Conservation (phyloP, 2,888 invertebrate genomes). For the Dexiosoma caninum region DNA sequence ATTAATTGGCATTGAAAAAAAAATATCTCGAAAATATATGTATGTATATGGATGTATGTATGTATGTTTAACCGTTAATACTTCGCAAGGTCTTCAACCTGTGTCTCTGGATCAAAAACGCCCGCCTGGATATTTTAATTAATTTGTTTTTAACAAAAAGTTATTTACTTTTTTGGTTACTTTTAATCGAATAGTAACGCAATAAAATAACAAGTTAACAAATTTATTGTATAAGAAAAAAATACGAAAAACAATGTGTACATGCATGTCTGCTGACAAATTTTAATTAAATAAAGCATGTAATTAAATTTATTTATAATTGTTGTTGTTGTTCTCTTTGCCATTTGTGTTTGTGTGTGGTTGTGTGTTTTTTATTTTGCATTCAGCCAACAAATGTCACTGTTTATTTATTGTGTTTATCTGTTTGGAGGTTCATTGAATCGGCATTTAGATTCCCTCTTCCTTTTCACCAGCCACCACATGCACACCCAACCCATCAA, state of each 20-base stretch:
- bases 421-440: constrained; percentile 53
- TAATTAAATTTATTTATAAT: constrained; percentile 28
- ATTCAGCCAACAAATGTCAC: constrained; percentile 43
- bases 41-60: too few species aligned
- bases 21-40: too few species aligned
- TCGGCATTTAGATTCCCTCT: constrained; percentile 20
- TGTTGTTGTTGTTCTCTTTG: neutral
- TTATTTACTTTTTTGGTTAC: neutral
- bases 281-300: constrained; percentile 43
- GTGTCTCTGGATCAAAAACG: neutral
- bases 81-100: constrained; percentile 15
- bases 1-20: too few species aligned
- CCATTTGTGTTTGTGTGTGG: neutral
- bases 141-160: neutral
- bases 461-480: neutral
- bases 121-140: constrained; percentile 6
- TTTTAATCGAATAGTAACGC: constrained; percentile 26
- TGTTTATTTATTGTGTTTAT: constrained; percentile 47
- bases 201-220: constrained; percentile 14
- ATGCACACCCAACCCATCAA: neutral
- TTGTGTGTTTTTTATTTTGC: neutral
- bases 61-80: too few species aligned
- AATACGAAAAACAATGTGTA: neutral
- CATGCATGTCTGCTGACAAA: constrained; percentile 20
- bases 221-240: neutral